Evolutionary conservation across 2,113 vertebrate species (phyloP).

Genomic region (Chaetorhynchus papuensis): DNA sequence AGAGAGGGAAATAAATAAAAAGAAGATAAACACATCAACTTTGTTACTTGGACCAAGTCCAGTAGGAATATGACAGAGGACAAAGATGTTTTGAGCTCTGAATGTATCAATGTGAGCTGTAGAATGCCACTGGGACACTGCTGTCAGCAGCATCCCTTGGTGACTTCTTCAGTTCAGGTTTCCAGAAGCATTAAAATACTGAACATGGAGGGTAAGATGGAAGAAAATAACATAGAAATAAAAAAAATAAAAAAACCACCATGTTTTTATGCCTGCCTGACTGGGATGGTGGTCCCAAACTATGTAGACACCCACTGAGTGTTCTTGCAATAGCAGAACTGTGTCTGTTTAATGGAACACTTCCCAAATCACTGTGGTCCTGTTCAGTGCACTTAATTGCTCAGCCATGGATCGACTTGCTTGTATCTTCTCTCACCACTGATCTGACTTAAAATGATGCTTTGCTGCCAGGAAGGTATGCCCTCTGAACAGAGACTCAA

Average conservation of each 20-base stretch:
- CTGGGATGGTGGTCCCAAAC: not conserved
- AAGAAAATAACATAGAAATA: not conserved
- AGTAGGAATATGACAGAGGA: not conserved
- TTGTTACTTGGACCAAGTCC: not conserved
- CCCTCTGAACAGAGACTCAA: not conserved
- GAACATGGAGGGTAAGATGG: accelerated
- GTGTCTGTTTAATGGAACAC: not conserved
- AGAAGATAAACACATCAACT: not conserved
- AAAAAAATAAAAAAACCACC: not conserved
- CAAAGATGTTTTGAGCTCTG: not conserved
- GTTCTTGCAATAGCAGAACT: not conserved
- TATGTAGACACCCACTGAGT: not conserved
- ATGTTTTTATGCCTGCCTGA: not conserved
- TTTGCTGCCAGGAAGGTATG: not conserved
- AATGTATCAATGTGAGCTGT: not conserved
- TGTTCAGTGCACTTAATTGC: not conserved
- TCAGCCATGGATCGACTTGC: not conserved
- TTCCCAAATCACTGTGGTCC: not conserved
- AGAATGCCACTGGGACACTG: not conserved
- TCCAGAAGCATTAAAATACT: not conserved
- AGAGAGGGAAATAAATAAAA: not conserved
- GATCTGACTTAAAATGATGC: not conserved
- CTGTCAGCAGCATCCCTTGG: not conserved
- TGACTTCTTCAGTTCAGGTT: not conserved
- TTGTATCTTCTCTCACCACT: not conserved